Conservation (phyloP, 2,113 vertebrate genomes). For the Ameiurus melas region DNA sequence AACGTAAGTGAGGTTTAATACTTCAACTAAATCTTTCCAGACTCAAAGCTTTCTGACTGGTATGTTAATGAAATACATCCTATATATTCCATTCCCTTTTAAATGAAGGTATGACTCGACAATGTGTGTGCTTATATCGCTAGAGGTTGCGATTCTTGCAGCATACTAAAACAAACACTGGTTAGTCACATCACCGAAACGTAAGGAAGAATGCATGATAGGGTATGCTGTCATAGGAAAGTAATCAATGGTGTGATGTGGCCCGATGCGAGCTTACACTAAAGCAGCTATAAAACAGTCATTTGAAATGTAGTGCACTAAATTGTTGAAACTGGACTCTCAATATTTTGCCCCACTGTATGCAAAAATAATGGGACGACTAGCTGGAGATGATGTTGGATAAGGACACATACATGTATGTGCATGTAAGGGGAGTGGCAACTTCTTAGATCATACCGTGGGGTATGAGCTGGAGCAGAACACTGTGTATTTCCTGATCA, state of each 20-base stretch:
- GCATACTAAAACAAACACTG: not conserved
- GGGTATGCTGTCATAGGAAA: not conserved
- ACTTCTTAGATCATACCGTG: slow-evolving; percentile 75
- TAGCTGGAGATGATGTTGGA: not conserved
- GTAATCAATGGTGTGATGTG: not conserved
- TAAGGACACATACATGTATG: too few species aligned
- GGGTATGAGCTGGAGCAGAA: slow-evolving; percentile 97
- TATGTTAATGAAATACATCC: not conserved
- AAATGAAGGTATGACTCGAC: not conserved
- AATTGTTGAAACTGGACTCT: not conserved
- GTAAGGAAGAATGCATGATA: not conserved
- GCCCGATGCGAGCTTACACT: not conserved
- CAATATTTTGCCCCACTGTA: not conserved
- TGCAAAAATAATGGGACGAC: not conserved
- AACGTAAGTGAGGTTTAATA: slow-evolving; percentile 55
- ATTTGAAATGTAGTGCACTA: not conserved
- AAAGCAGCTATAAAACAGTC: not conserved
- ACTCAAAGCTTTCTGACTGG: too few species aligned
- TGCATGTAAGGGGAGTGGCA: not conserved
- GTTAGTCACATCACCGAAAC: too few species aligned
- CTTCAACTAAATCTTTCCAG: too few species aligned
- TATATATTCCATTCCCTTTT: not conserved
- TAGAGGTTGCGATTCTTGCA: not conserved
- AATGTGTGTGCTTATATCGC: not conserved
- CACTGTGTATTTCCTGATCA: slow-evolving; percentile 97